Base-by-base conservation (phyloP, 2,113 vertebrate genomes). In the Parotia lawesii region DNA sequence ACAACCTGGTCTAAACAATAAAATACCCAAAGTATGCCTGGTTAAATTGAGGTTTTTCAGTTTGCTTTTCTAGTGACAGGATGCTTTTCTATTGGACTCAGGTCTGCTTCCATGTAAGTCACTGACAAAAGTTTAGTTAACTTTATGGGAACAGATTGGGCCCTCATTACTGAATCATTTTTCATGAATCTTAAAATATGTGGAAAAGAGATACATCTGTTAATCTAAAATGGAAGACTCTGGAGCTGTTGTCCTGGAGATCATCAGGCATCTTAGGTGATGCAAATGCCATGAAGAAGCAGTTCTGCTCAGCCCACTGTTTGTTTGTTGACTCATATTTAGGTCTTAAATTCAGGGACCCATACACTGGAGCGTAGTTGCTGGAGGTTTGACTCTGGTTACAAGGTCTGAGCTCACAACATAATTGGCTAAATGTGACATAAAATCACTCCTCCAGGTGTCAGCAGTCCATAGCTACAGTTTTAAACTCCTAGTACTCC, bases 81-180 rank as follows among this genome's bases (percentile, higher is more conserved):
- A 50, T 73, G 35, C 38, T 69, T 84, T 78, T 6, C 0, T 42
- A 77, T 14, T 72, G 33, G 33, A 79, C 23, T 87, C 37, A 11
- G 22, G 27, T 82, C 45, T 91, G 37, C 53, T 81, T 85, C 23
- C 70, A 65, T 31, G 13, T 65, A 47, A 85, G 65, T 72, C 70
- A 92, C 45, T 66, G 33, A 72, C 37, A 87, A 87, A 86, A 61
- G 21, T 57, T 79, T 70, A 0, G 0, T 42, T 94, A 81, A 70
- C 84, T 91, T 82, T 69, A 65, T 58, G 29, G 53, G 48, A 94
- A 75, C 50, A 94, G 72, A 84, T 6, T 38, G 25, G n/a, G 12
- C 14, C 29, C 24, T 88, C 64, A 48, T 27, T 42, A 82, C 12
- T 29, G 75, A 87, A 72, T 10, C 6, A 65, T 24, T 93, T 89